Conservation (phyloP, 1,140 invertebrate species). For the Papilio polytes region DNA sequence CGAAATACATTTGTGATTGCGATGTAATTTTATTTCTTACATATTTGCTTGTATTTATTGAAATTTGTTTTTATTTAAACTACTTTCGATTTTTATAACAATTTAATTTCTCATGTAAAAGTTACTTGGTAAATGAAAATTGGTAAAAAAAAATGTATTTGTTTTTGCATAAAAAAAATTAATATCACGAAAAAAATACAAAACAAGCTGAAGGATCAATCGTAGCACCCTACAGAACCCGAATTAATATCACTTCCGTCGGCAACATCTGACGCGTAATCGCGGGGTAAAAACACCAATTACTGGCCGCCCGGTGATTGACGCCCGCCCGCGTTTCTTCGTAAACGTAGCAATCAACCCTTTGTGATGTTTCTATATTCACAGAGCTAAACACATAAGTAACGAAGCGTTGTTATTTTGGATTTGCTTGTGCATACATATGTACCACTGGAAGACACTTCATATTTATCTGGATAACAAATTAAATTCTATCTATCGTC, state of each 20-base stretch:
- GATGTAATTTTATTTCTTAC: not conserved
- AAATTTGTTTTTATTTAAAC: not conserved
- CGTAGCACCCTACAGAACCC: slow-evolving; percentile 18
- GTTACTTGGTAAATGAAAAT: no score
- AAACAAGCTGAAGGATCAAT: not conserved
- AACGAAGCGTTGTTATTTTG: not conserved
- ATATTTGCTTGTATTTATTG: not conserved
- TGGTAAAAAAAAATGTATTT: no score
- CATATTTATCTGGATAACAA: no score
- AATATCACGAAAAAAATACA: no score
- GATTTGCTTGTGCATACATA: not conserved
- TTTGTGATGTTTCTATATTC: slow-evolving; percentile 35
- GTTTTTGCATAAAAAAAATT: no score
- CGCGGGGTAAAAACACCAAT: slow-evolving; percentile 54
- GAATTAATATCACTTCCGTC: slow-evolving; percentile 46
- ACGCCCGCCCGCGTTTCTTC: slow-evolving; percentile 41
- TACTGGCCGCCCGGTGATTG: slow-evolving; percentile 49
- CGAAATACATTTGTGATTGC: not conserved
- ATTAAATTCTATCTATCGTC: no score
- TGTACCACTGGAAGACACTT: not conserved
- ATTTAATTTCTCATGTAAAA: no score
- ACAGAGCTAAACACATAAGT: slow-evolving; percentile 28
- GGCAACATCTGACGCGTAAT: slow-evolving; percentile 50
- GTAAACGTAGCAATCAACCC: slow-evolving; percentile 31
- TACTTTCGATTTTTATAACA: no score